Evolutionary conservation across 2,888 invertebrate genomes (phyloP), one percentile per base, ranked within the genome.

Genomic region (Lathronympha strigana): DNA sequence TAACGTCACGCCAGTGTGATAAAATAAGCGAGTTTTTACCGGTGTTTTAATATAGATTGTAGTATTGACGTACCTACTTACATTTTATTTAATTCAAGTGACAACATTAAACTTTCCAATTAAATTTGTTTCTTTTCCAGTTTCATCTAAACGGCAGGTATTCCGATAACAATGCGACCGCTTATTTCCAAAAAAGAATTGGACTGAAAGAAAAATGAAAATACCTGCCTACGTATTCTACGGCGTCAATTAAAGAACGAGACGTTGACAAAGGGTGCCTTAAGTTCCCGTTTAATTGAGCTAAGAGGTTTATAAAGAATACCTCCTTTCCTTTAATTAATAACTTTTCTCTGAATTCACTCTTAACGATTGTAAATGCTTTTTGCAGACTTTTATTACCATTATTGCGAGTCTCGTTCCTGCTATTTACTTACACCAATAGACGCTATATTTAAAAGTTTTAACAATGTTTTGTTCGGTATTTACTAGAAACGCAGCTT

Each of bases 91-190:
- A 15, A 5, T 40, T 17, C 4, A 17, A 13, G 13, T 31, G 19
- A 31, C 19, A 28, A 4, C 17, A 17, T 17, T n/a, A 40, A 28
- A 9, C n/a, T 19, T 25, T 43, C 9, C 11, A 33, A 36, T 58
- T 33, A 38, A 38, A 33, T 21, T 25, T 50, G 19, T 33, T 58
- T 43, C 17, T 31, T 19, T 55, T 17, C 15, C 13, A 15, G 33
- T 63, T 60, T 36, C 78, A 77, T 78, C 76, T 76, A 67, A 75
- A 73, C 70, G 62, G 5, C 53, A 43, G 51, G 57, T 57, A 67
- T 66, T 70, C 70, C 63, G 63, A 61, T 69, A 71, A 67, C 70
- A 69, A 68, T 62, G 53, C 54, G 47, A 67, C 69, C 50, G 61
- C 69, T 68, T 43, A 61, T 47, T 67, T 57, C 51, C 19, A 17